phyloP scores from a whole-genome alignment of 2,888 invertebrate genomes.

The Nudaria mundana region DNA sequence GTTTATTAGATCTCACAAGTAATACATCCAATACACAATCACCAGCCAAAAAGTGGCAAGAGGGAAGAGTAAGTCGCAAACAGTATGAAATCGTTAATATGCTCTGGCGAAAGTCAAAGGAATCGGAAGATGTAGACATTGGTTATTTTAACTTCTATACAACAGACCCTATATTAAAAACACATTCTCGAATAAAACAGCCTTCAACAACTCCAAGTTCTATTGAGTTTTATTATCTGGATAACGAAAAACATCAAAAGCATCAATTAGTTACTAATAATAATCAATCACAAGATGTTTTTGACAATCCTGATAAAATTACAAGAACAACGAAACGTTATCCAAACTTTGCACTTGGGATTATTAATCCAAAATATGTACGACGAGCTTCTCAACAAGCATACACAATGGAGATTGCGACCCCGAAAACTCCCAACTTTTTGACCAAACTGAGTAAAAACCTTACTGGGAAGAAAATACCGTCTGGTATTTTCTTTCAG shows the following conservation, averaged over 20 bases:
- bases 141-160: constrained; percentile 18
- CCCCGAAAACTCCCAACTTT: background rate
- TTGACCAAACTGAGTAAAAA: background rate
- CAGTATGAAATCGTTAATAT: constrained; percentile 62
- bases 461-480: background rate
- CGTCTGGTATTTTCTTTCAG: background rate
- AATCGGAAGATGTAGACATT: constrained; percentile 38
- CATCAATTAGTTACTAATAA: constrained; percentile 1
- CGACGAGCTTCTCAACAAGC: constrained; percentile 13
- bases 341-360: constrained; percentile 36
- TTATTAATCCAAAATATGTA: constrained; percentile 21
- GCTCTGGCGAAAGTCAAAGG: constrained; percentile 57
- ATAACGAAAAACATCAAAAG: constrained; percentile 28
- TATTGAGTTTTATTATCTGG: constrained; percentile 69
- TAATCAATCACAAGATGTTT: background rate
- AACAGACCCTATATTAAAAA: constrained; percentile 12
- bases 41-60: constrained; percentile 42
- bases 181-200: constrained; percentile 7
- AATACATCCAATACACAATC: constrained; percentile 3
- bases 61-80: constrained; percentile 48
- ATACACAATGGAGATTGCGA: constrained; percentile 9
- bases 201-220: constrained; percentile 50
- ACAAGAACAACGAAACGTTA: constrained; percentile 19
- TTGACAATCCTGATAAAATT: constrained; percentile 11
- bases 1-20: constrained; percentile 4